Evolutionary conservation across 1,140 invertebrate genomes (phyloP).

Genomic region (Agraylea sexmaculata): DNA sequence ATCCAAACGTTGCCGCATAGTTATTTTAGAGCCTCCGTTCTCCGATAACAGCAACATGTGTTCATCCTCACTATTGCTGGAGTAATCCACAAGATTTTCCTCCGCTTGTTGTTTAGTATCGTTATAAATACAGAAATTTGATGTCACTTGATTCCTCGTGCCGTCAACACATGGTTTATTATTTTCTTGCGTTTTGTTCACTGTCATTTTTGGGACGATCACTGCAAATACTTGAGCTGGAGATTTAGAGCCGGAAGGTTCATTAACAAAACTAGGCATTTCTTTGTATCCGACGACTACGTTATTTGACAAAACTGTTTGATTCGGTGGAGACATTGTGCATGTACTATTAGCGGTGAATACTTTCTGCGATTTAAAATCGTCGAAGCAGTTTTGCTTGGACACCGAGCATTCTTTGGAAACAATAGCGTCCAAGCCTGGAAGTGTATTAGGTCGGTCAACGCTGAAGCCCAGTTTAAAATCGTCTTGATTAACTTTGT

Average conservation of each 20-base stretch:
- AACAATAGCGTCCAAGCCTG: conserved; percentile 15
- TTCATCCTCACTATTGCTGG: conserved; percentile 36
- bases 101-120: no score
- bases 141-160: no score
- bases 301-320: conserved; percentile 31
- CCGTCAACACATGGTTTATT: neutral
- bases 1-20: conserved; percentile 26
- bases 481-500: conserved; percentile 22
- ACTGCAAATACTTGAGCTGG: conserved; percentile 35
- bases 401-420: neutral
- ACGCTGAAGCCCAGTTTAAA: conserved; percentile 24
- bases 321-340: conserved; percentile 36
- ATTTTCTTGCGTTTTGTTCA: neutral
- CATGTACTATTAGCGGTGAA: conserved; percentile 22
- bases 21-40: conserved; percentile 36
- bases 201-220: conserved; percentile 30
- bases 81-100: conserved; percentile 30
- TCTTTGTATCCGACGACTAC: conserved; percentile 33
- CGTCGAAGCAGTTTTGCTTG: neutral
- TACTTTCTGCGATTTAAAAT: conserved; percentile 11
- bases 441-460: conserved; percentile 29
- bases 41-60: conserved; percentile 37
- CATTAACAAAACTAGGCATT: conserved; percentile 23
- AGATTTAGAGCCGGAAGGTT: conserved; percentile 23
- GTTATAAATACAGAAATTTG: no score